A percentile compares a stretch with the other conserved stretches of the same genome.
Evolutionary conservation across 2,113 vertebrate genomes (phyloP).

Genomic region (Pomatostomus ruficeps): DNA sequence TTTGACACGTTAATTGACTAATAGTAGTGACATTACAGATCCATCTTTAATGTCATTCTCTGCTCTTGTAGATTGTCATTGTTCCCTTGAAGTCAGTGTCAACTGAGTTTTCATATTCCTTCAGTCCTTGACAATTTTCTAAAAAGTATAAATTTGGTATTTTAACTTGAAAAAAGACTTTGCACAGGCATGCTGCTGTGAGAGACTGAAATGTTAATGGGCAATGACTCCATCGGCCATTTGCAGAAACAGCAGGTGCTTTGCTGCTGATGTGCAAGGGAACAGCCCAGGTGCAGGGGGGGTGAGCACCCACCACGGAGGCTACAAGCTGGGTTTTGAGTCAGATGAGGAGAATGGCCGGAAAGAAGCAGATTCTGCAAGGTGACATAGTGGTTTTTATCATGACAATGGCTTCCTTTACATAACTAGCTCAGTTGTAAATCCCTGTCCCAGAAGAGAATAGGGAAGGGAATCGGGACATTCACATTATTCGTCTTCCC

Average conservation of each 20-base stretch:
- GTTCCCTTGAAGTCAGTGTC: not conserved
- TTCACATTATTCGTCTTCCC: not conserved
- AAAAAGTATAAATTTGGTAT: not conserved
- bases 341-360: not conserved
- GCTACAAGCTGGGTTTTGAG: not conserved
- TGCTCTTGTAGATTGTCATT: not conserved
- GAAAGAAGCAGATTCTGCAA: not conserved
- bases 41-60: not conserved
- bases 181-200: not conserved
- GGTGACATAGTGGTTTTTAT: not conserved
- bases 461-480: not conserved
- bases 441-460: not conserved
- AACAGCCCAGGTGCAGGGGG: not conserved
- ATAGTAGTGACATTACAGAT: not conserved
- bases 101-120: not conserved
- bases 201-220: not conserved
- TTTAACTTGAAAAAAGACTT: not conserved
- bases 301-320: not conserved
- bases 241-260: not conserved
- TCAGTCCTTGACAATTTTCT: not conserved
- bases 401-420: not conserved
- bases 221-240: not conserved
- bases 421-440: not conserved
- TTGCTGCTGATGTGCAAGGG: not conserved
- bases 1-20: conserved; percentile 18